Conservation (phyloP, 2,113 vertebrate species). For the Eurystomus gularis region DNA sequence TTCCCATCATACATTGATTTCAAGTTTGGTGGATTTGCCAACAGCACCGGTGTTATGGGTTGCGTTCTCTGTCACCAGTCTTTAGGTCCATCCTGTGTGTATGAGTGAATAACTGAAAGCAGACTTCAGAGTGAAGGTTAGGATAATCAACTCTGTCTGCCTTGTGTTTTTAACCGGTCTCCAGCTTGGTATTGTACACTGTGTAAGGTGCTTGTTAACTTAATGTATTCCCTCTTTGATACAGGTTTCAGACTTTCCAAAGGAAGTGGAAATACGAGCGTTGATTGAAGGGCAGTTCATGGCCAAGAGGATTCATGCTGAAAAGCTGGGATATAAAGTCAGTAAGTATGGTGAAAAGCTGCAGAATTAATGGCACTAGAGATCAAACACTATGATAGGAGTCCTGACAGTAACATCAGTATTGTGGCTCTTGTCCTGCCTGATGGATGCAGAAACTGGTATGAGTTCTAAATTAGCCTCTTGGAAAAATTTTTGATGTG, state of each 20-base stretch:
- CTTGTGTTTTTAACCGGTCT: neutral
- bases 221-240: neutral
- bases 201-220: neutral
- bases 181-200: neutral
- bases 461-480: neutral
- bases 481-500: neutral
- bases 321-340: conserved; percentile 89
- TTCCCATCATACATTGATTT: neutral
- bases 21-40: neutral
- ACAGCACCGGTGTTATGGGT: neutral
- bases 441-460: neutral
- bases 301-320: conserved; percentile 91
- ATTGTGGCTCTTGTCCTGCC: neutral
- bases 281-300: conserved; percentile 95
- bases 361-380: neutral
- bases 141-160: neutral
- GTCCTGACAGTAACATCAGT: neutral
- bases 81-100: neutral
- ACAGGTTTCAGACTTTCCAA: conserved; percentile 79
- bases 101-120: neutral
- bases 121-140: neutral
- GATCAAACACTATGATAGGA: neutral
- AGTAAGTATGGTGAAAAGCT: conserved; percentile 77
- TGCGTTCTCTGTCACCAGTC: neutral
- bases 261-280: conserved; percentile 86